Conservation (phyloP, 2,797 vertebrate species). For the Heterohyrax brucei region DNA sequence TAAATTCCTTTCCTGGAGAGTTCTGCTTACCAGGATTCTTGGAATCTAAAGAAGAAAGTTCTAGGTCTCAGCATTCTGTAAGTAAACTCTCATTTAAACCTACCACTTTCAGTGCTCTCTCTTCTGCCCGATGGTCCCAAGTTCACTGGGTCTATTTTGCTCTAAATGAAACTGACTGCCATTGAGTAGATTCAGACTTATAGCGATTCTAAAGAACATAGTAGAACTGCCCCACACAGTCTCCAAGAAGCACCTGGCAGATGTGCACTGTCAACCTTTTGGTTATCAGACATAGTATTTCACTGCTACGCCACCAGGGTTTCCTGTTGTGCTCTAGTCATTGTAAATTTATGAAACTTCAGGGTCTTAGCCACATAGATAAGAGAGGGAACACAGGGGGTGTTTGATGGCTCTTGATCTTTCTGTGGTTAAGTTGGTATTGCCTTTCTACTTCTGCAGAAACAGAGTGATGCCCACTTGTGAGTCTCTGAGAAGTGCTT, state of each 20-base stretch:
- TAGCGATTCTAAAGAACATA: too few species aligned
- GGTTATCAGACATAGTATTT: too few species aligned
- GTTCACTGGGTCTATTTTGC: neutral
- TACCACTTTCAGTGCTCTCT: neutral
- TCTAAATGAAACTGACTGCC: too few species aligned
- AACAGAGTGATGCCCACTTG: neutral
- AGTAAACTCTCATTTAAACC: neutral
- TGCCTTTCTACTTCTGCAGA: neutral
- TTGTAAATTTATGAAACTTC: neutral
- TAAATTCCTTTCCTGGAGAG: constrained; percentile 1
- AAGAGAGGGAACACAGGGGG: neutral
- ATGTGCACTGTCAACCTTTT: too few species aligned
- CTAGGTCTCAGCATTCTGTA: neutral
- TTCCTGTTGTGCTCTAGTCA: neutral
- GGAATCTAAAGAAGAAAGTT: neutral
- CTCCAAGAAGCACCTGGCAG: too few species aligned
- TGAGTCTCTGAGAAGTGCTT: neutral
- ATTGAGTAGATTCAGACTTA: too few species aligned
- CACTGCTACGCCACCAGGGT: too few species aligned
- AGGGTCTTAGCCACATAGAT: neutral
- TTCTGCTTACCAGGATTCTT: neutral
- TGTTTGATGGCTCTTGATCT: neutral
- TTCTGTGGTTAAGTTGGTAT: neutral
- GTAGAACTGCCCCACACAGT: too few species aligned
- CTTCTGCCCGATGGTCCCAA: neutral